These are phyloP conservation scores for Scomber colias DNA, from an alignment of 2,113 vertebrate species.

Conservation along the genomic window DNA sequence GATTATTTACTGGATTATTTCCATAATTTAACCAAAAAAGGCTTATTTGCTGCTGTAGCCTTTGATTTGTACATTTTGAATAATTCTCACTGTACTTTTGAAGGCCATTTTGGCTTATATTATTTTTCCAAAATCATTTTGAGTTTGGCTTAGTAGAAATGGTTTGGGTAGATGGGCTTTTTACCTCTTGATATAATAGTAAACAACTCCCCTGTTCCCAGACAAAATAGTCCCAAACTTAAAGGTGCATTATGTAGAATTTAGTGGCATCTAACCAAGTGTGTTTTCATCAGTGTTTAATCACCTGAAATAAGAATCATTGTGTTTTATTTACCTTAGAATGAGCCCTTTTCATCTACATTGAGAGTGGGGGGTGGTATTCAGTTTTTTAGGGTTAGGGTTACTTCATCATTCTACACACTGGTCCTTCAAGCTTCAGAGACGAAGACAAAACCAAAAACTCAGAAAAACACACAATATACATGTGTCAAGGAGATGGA, in stretches of 20 bases:
- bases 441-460: conserved; percentile 2
- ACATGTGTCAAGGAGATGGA: conserved; percentile 34
- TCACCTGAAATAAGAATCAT: too few relatives aligned
- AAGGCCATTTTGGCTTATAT: not conserved
- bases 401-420: too few relatives aligned
- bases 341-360: too few relatives aligned
- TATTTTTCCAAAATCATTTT: not conserved
- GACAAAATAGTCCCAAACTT: too few relatives aligned
- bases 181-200: not conserved
- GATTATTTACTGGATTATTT: not conserved
- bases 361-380: too few relatives aligned
- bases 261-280: too few relatives aligned
- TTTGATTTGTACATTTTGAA: conserved; percentile 13
- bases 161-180: not conserved
- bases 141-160: not conserved
- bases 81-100: conserved; percentile 14
- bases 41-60: conserved; percentile 15
- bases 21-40: not conserved
- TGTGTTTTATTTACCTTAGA: too few relatives aligned
- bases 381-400: too few relatives aligned
- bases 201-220: conserved; percentile 8
- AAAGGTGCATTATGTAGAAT: too few relatives aligned
- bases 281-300: too few relatives aligned
- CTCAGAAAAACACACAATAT: not conserved
- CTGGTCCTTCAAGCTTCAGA: not conserved